A percentile compares a stretch with the other conserved stretches of the same genome.
These are phyloP conservation scores for Betta splendens DNA, from an alignment of 2,797 vertebrate genomes.

Conservation along the genomic window DNA sequence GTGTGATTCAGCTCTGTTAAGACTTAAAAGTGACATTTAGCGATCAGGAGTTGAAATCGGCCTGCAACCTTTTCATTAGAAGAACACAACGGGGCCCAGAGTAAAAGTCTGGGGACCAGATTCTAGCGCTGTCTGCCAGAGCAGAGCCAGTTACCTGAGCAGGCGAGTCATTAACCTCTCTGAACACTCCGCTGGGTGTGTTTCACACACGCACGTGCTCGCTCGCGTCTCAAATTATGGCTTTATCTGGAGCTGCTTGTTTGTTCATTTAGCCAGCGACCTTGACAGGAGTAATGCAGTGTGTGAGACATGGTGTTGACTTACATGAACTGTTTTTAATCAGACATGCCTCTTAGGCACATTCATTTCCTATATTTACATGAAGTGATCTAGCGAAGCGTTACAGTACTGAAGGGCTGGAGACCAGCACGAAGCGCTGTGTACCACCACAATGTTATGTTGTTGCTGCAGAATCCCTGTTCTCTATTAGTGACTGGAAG, in stretches of 20 bases:
- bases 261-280: not conserved
- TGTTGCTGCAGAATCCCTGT: constrained; percentile 1
- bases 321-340: not conserved
- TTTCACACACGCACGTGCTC: constrained; percentile 4
- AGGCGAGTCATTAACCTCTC: constrained; percentile 6
- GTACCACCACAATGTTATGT: no score
- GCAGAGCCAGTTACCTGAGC: constrained; percentile 30
- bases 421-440: not conserved
- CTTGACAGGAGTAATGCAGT: not conserved
- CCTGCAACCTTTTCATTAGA: not conserved
- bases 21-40: not conserved
- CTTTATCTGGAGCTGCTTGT: constrained; percentile 24
- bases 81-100: not conserved
- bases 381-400: not conserved
- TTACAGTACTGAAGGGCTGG: not conserved
- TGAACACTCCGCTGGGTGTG: constrained; percentile 41
- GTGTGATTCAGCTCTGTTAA: constrained; percentile 23
- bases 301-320: not conserved
- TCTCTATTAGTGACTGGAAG: not conserved
- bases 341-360: constrained; percentile 5
- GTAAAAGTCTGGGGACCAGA: no score
- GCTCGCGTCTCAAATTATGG: not conserved
- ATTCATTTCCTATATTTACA: not conserved
- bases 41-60: not conserved
- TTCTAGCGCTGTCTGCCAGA: not conserved